Percentiles rank a stretch among this genome's conserved stretches.
These are phyloP conservation scores for Pachypanchax playfairii DNA, from an alignment of 2,113 vertebrate genomes.

Conservation along the genomic window DNA sequence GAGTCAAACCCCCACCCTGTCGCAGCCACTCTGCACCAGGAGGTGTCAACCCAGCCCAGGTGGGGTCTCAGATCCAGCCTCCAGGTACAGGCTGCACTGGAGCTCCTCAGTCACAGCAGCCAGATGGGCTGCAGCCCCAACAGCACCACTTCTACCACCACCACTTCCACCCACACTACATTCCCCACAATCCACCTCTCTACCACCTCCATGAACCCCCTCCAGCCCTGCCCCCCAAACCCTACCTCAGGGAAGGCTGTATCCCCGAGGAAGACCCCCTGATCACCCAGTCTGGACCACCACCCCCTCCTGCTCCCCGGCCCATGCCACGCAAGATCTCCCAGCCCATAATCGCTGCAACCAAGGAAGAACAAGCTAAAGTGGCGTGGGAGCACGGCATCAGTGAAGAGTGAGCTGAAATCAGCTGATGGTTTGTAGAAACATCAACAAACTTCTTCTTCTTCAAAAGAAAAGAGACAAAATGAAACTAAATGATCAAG, in stretches of 20 bases:
- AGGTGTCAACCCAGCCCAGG: conserved; percentile 77
- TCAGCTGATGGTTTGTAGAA: accelerated
- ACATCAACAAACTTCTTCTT: no score
- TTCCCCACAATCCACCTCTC: conserved; percentile 66
- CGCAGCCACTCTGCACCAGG: conserved; percentile 91
- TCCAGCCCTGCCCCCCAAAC: conserved; percentile 89
- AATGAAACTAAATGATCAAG: not conserved
- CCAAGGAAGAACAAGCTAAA: conserved; percentile 91
- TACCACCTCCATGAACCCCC: conserved; percentile 80
- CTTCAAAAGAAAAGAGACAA: not conserved
- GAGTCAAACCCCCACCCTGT: conserved; percentile 86
- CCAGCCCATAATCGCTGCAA: conserved; percentile 80
- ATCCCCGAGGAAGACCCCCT: conserved; percentile 85
- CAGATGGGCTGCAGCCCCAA: conserved; percentile 57
- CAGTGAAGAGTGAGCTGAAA: conserved; percentile 81
- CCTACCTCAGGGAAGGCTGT: conserved; percentile 88
- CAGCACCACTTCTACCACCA: conserved; percentile 74
- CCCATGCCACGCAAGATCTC: conserved; percentile 89
- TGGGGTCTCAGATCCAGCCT: conserved; percentile 9
- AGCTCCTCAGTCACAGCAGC: conserved; percentile 27
- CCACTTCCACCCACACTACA: conserved; percentile 67
- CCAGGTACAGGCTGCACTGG: not conserved
- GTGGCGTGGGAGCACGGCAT: conserved; percentile 93
- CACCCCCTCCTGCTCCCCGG: conserved; percentile 56
- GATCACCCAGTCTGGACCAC: conserved; percentile 33